Evolutionary conservation across 2,797 vertebrate species (phyloP), one percentile per base, ranked within the genome.

Genomic region (Epinephelus coioides): DNA sequence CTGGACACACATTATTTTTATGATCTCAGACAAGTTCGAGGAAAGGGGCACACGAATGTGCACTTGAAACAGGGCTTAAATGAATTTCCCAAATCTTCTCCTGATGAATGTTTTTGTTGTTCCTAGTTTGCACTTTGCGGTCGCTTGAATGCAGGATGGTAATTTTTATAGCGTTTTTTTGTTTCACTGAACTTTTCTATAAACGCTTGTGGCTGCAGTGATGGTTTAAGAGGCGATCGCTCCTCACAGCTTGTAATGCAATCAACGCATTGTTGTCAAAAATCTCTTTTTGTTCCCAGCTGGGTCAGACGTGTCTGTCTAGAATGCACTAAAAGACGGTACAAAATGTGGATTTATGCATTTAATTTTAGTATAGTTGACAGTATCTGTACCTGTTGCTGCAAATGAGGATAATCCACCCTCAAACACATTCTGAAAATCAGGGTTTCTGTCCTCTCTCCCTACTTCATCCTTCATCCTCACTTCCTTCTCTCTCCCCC

Each of bases 391-490:
- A 84, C 78, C 78, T 81, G 83, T 80, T 76, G 62, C 57, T 83
- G 50, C 43, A 79, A 78, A 72, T 83, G 25, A 71, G 62, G 57
- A 82, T 74, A 85, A 89, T 79, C 64, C 40, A 64, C 5, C 73
- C 51, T 76, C 93, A 94, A 95, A 95, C 94, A 95, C 96, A 94
- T 96, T 97, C 95, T 63, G 74, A 74, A 97, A 96, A 95, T 93
- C 80, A 85, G 94, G 94, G 95, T 96, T 95, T 95, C 94, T 93
- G 88, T 95, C 87, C 81, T 83, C 66, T 71, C 61, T 65, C 69
- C 78, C 63, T 50, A 19, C 74, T 85, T 80, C 82, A 72, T 87
- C 59, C 87, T 85, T 84, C 79, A 86, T 92, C 68, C 90, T 87
- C 79, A 83, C 83, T 89, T 91, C 95, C 95, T 94, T 94, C 95